These are phyloP conservation scores for Calcarius lapponicus DNA, from an alignment of 2,797 vertebrate species.

Conservation along the genomic window DNA sequence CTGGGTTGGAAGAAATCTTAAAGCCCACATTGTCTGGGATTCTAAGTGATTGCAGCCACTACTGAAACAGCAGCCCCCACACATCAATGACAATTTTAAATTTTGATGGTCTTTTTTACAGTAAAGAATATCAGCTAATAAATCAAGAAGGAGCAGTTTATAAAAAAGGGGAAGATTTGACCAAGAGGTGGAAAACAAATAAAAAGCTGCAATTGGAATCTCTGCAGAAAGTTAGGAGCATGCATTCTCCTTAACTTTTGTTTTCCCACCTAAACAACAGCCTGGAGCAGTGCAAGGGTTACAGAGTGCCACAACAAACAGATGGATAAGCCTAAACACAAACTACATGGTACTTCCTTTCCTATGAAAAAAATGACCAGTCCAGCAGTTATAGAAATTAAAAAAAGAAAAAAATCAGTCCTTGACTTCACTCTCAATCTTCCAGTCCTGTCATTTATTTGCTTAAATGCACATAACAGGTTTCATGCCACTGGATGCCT, in stretches of 20 bases:
- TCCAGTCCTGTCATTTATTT: neutral
- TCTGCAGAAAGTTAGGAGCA: fast-evolving
- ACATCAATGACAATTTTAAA: neutral
- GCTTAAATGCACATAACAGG: neutral
- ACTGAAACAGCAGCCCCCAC: neutral
- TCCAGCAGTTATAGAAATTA: neutral
- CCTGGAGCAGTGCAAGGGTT: neutral
- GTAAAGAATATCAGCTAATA: neutral
- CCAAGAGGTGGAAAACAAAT: neutral
- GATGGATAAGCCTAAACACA: neutral
- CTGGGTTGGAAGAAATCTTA: too few species aligned
- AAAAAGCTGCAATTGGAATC: neutral
- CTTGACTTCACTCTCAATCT: neutral
- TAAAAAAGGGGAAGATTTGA: neutral
- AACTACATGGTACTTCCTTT: neutral
- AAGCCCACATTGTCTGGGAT: neutral
- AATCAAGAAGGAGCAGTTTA: neutral
- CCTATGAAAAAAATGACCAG: neutral
- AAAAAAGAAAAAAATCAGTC: too few species aligned
- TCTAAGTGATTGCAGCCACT: neutral
- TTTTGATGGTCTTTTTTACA: neutral
- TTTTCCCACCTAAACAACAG: neutral
- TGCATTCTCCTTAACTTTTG: neutral
- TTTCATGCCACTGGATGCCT: neutral
- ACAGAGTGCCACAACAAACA: neutral